A percentile compares a stretch with the other conserved stretches of the same genome.
Conservation (phyloP, 2,797 vertebrate species). For the Xenopus petersii region DNA sequence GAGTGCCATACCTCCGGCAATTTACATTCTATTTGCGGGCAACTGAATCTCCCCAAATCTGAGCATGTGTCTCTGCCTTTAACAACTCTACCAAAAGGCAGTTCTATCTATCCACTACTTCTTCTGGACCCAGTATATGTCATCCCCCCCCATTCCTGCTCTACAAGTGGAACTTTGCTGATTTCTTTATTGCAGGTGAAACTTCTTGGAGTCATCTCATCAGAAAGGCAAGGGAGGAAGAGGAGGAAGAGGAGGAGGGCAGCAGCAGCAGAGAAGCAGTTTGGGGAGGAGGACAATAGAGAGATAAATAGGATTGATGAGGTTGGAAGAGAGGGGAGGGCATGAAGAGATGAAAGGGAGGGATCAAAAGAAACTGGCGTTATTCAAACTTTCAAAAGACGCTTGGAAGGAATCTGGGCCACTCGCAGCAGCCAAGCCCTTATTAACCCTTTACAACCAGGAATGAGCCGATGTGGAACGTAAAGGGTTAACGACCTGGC, state of each 20-base stretch:
- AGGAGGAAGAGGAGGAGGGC: neutral
- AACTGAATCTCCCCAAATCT: too few relatives aligned
- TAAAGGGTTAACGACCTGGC: too few relatives aligned
- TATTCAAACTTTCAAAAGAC: conserved; percentile 43
- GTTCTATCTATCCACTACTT: neutral
- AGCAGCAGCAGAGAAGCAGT: too few relatives aligned
- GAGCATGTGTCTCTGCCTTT: too few relatives aligned
- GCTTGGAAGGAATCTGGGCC: neutral
- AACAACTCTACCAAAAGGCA: neutral
- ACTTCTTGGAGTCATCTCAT: neutral
- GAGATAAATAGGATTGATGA: neutral
- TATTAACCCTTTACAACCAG: neutral
- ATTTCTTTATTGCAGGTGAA: neutral
- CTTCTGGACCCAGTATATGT: too few relatives aligned
- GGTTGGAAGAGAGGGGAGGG: conserved; percentile 44
- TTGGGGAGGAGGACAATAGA: neutral
- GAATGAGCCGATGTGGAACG: too few relatives aligned
- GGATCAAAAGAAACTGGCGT: conserved; percentile 26
- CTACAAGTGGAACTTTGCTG: too few relatives aligned
- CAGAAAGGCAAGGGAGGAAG: neutral
- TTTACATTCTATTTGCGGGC: too few relatives aligned
- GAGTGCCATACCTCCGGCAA: too few relatives aligned
- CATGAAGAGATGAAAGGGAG: conserved; percentile 24
- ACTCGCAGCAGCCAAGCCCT: neutral
- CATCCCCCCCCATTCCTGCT: too few relatives aligned